Percentiles rank a stretch among this genome's conserved stretches.
Evolutionary conservation across 2,797 vertebrate species (phyloP).

Genomic region (Sebastes matsubarae): DNA sequence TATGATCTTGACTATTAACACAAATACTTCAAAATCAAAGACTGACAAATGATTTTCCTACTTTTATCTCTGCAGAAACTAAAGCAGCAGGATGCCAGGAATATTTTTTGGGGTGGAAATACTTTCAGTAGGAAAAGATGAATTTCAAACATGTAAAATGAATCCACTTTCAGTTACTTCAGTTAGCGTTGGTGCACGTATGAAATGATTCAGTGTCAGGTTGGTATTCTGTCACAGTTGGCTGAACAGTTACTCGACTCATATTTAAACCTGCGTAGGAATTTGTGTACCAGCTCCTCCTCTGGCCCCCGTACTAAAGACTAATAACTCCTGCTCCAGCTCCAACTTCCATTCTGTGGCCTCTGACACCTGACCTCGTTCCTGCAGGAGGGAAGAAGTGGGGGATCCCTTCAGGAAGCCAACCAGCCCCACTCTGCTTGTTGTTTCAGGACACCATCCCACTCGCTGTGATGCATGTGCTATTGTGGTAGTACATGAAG

Average conservation of each 20-base stretch:
- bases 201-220: neutral
- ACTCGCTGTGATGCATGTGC: conserved; percentile 17
- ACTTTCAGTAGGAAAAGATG: neutral
- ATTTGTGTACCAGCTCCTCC: neutral
- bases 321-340: conserved; percentile 28
- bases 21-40: neutral
- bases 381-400: conserved; percentile 23
- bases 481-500: conserved; percentile 45
- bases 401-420: conserved; percentile 35
- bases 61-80: neutral
- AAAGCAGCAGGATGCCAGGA: neutral
- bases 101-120: neutral
- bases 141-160: neutral
- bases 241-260: neutral
- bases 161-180: neutral
- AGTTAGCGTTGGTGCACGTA: neutral
- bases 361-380: conserved; percentile 63
- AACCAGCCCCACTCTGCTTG: conserved; percentile 50
- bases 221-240: neutral
- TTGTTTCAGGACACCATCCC: conserved; percentile 65
- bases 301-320: neutral
- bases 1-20: neutral
- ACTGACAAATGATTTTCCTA: neutral
- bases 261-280: neutral
- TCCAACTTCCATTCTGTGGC: conserved; percentile 39